Evolutionary conservation across 2,797 vertebrate species (phyloP), one percentile per base, ranked within the genome.

Genomic region (Avahi laniger): DNA sequence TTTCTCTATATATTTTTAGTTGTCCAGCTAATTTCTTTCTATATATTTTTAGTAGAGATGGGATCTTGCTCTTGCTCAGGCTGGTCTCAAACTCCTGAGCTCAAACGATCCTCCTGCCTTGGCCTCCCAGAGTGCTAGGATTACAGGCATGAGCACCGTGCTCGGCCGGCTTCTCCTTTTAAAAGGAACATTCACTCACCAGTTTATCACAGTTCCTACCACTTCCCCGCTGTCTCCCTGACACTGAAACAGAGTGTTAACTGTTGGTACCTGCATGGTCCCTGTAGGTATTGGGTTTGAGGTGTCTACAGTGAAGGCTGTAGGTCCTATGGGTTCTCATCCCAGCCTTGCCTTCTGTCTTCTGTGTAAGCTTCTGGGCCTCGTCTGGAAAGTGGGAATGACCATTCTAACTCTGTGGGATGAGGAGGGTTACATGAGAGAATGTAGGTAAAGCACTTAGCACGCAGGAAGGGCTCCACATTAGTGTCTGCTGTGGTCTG

Each of bases 401-500:
- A 35, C 2, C 28, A 33, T 35, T n/a, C 59, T 54, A 61, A 8
- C 52, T 26, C n/a, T 1, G 2, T 13, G n/a, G 43, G 83, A 26
- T 41, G 24, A 93, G 6, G n/a, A 78, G 30, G 61, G 43, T 52
- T n/a, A 76, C 26, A 9, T 17, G 52, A 61, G 41, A 50, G 26
- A 33, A 65, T 14, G 1, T 28, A 4, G 14, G 1, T 24, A 4
- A 15, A 72, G 59, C 24, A 1, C 52, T 33, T 1, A 26, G 67
- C 70, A 4, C 18, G 13, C 78, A 20, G 65, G 67, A 20, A 26
- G 69, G 43, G 79, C n/a, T 30, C 20, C 59, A 6, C 17, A 0
- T 0, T 4, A 0, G 2, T 15, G 48, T 30, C 57, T 8, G 6
- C 0, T 7, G 20, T 41, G 52, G n/a, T 52, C 22, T 89, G 78